These are phyloP conservation scores for Phylloscopus trochilus DNA, from an alignment of 2,113 vertebrate genomes.

Conservation along the genomic window DNA sequence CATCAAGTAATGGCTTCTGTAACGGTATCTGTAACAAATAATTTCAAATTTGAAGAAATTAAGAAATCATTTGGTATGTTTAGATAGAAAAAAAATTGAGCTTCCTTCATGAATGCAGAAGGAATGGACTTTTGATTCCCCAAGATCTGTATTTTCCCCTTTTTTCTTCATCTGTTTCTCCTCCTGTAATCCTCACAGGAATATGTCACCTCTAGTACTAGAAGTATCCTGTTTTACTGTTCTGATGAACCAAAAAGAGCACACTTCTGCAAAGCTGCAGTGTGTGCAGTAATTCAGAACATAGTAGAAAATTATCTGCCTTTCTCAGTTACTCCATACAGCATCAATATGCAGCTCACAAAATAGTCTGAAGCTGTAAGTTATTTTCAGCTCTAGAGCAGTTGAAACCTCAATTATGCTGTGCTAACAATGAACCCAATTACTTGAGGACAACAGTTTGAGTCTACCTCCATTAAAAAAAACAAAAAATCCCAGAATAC, in stretches of 20 bases:
- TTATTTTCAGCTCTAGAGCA: not conserved
- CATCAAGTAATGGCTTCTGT: not conserved
- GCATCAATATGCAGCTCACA: not conserved
- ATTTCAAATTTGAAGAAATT: not conserved
- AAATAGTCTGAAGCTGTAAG: not conserved
- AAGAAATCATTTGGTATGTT: not conserved
- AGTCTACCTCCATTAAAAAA: not conserved
- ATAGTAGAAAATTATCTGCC: not conserved
- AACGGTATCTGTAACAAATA: not conserved
- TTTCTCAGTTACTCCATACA: not conserved
- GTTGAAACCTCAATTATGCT: not conserved
- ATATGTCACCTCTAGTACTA: not conserved
- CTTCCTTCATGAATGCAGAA: not conserved
- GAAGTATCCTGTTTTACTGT: not conserved
- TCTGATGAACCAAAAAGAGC: not conserved
- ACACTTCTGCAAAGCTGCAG: not conserved
- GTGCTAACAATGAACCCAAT: not conserved
- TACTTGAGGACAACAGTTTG: not conserved
- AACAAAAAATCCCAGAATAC: rapidly evolving
- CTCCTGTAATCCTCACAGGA: not conserved
- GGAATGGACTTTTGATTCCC: not conserved
- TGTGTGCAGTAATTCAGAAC: not conserved
- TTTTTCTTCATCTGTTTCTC: not conserved
- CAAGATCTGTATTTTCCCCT: not conserved
- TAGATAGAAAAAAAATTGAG: not conserved